Conservation (phyloP, 2,888 invertebrate genomes). For the Hartigia nigra region DNA sequence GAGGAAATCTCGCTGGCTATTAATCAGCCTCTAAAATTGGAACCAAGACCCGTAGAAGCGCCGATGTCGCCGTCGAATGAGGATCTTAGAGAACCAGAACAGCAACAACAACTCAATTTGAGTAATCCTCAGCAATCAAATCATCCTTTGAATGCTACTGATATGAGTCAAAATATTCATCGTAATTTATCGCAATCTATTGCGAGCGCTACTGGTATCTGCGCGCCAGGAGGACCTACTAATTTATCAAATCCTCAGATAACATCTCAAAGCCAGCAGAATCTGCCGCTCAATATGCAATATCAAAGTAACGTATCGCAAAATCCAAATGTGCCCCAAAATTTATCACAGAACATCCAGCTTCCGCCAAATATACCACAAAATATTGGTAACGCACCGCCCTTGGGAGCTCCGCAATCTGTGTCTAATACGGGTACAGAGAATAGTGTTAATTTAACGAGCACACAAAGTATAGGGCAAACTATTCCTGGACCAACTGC, state of each 20-base stretch:
- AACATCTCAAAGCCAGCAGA: slow-evolving; percentile 49
- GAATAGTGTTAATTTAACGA: slow-evolving; percentile 33
- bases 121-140: slow-evolving; percentile 33
- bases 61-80: slow-evolving; percentile 50
- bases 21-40: slow-evolving; percentile 51
- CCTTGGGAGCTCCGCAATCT: slow-evolving; percentile 27
- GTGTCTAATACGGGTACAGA: slow-evolving; percentile 11
- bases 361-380: slow-evolving; percentile 42
- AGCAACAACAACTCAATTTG: slow-evolving; percentile 36
- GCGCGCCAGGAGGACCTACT: slow-evolving; percentile 32
- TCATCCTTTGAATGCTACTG: slow-evolving; percentile 39
- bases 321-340: slow-evolving; percentile 59
- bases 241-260: slow-evolving; percentile 42
- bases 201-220: slow-evolving; percentile 40
- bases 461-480: slow-evolving; percentile 37
- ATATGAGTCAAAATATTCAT: slow-evolving; percentile 51
- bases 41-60: slow-evolving; percentile 52
- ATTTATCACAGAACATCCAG: slow-evolving; percentile 56
- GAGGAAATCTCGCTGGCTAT: slow-evolving; percentile 51
- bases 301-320: slow-evolving; percentile 50
- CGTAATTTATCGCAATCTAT: slow-evolving; percentile 58
- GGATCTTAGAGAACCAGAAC: slow-evolving; percentile 52
- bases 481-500: slow-evolving; percentile 49
- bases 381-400: slow-evolving; percentile 17
- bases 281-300: slow-evolving; percentile 57